A percentile compares a stretch with the other conserved stretches of the same genome.
phyloP scores from a whole-genome alignment of 2,888 invertebrate species.

The Amphipyra berbera region DNA sequence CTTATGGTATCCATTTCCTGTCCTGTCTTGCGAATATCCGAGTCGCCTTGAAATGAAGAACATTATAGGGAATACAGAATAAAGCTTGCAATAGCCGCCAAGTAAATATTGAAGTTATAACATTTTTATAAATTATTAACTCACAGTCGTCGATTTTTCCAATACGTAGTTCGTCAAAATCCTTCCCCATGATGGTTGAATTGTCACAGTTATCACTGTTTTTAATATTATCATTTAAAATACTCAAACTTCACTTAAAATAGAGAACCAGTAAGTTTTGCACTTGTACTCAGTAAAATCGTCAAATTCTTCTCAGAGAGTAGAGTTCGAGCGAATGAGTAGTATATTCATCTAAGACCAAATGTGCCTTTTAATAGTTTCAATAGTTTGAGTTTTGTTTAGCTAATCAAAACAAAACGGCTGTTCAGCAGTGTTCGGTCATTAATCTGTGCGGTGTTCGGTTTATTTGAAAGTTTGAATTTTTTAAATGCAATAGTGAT shows the following conservation, averaged over 20 bases:
- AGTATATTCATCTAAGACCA: too few species aligned
- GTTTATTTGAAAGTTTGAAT: too few species aligned
- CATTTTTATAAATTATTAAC: conserved; percentile 38
- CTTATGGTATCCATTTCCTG: conserved; percentile 94
- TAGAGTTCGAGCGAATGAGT: too few species aligned
- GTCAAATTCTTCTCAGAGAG: too few species aligned
- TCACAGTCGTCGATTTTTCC: conserved; percentile 86
- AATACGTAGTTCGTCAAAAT: conserved; percentile 76
- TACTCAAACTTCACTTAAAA: background rate
- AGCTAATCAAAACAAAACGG: too few species aligned
- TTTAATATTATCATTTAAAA: conserved; percentile 22
- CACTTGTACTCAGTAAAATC: background rate
- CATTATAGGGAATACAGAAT: background rate
- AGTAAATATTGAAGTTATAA: background rate
- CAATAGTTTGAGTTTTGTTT: too few species aligned
- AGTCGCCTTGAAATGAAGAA: conserved; percentile 71
- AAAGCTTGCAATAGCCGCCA: background rate
- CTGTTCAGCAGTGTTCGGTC: too few species aligned
- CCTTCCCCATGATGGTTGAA: conserved; percentile 69
- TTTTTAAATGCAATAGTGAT: too few species aligned
- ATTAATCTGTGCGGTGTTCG: too few species aligned
- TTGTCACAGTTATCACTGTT: background rate
- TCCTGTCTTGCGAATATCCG: conserved; percentile 89
- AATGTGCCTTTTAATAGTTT: too few species aligned
- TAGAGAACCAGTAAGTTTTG: background rate